phyloP scores from a whole-genome alignment of 1,140 invertebrate genomes.

The Ptiloglossa arizonensis region DNA sequence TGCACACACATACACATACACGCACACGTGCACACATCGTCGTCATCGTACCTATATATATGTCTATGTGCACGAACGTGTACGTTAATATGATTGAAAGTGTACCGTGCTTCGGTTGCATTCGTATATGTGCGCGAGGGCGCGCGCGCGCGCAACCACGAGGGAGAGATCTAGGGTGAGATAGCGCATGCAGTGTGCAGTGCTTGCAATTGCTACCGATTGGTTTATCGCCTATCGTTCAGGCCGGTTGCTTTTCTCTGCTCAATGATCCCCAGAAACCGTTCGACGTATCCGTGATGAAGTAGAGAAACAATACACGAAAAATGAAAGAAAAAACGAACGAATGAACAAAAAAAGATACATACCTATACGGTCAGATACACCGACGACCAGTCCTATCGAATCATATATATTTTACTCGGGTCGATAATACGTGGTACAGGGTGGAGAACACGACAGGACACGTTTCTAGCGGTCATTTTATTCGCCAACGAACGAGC shows the following conservation, averaged over 20 bases:
- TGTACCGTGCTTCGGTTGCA: neutral
- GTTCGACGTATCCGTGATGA: conserved; percentile 20
- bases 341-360: neutral
- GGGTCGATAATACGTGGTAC: conserved; percentile 44
- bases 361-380: neutral
- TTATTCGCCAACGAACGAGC: conserved; percentile 33
- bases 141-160: neutral
- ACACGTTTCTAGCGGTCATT: conserved; percentile 35
- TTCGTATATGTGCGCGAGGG: neutral
- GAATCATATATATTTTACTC: conserved; percentile 27
- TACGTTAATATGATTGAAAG: neutral
- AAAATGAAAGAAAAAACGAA: no score
- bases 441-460: conserved; percentile 28
- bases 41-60: no score
- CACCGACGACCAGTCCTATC: neutral
- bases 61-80: neutral
- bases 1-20: no score
- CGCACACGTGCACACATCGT: no score
- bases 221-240: conserved; percentile 52
- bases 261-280: conserved; percentile 47
- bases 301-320: no score
- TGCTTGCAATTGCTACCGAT: conserved; percentile 51
- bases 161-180: conserved; percentile 35
- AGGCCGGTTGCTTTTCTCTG: conserved; percentile 51
- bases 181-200: conserved; percentile 28